phyloP scores from a whole-genome alignment of 2,888 invertebrate species.

The Leptinotarsa tumamoca region DNA sequence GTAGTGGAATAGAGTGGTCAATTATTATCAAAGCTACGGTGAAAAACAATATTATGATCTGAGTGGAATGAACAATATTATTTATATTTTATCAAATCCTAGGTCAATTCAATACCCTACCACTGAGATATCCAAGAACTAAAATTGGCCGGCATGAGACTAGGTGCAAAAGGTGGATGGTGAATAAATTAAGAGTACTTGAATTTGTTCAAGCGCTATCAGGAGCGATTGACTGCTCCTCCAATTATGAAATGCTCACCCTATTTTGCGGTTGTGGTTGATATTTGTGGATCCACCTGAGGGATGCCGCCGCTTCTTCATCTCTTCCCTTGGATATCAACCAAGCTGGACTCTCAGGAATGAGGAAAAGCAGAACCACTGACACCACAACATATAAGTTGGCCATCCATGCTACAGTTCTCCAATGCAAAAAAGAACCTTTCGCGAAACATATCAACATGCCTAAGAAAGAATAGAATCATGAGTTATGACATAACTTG shows the following conservation, averaged over 20 bases:
- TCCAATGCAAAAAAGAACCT: slow-evolving; percentile 70
- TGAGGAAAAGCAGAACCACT: slow-evolving; percentile 70
- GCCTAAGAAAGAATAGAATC: slow-evolving; percentile 56
- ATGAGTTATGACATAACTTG: not conserved
- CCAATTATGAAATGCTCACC: slow-evolving; percentile 49
- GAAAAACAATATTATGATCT: too few relatives aligned
- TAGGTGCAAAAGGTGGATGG: too few relatives aligned
- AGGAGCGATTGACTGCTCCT: too few relatives aligned
- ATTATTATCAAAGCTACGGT: too few relatives aligned
- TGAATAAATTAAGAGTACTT: too few relatives aligned
- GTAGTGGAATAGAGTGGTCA: too few relatives aligned
- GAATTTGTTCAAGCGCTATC: too few relatives aligned
- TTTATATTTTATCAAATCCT: too few relatives aligned
- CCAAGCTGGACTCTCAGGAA: slow-evolving; percentile 73
- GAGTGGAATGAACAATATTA: too few relatives aligned
- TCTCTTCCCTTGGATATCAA: slow-evolving; percentile 69
- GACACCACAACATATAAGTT: slow-evolving; percentile 69
- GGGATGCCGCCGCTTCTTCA: slow-evolving; percentile 68
- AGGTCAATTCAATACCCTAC: too few relatives aligned
- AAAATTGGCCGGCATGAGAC: too few relatives aligned
- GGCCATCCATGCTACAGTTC: slow-evolving; percentile 70
- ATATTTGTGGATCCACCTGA: slow-evolving; percentile 67
- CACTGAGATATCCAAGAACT: too few relatives aligned
- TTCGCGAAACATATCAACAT: slow-evolving; percentile 71
- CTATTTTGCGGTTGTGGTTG: slow-evolving; percentile 66